Conservation (phyloP, 2,113 vertebrate genomes). For the Saccopteryx bilineata region DNA sequence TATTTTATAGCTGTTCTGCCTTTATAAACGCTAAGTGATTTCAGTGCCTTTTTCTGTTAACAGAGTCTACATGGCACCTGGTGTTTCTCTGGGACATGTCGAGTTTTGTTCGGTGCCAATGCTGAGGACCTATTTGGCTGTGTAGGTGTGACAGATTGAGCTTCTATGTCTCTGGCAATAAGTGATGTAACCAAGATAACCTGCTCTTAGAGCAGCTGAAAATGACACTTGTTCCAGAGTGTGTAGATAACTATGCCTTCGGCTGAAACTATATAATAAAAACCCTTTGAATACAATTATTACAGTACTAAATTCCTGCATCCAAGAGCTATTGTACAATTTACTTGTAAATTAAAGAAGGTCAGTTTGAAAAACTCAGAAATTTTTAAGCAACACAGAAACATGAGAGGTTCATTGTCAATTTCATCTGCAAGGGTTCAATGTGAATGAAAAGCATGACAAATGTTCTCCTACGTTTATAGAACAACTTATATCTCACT, state of each 20-base stretch:
- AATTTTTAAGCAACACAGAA: not conserved
- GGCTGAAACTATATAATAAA: not conserved
- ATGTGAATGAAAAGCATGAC: not conserved
- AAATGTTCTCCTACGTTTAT: not conserved
- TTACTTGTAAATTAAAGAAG: not conserved
- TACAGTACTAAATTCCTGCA: slow-evolving; percentile 3
- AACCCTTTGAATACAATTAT: not conserved
- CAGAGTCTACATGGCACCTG: not conserved
- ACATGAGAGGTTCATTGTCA: not conserved
- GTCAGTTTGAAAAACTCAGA: not conserved
- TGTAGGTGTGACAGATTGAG: not conserved
- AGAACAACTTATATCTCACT: not conserved
- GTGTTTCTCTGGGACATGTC: not conserved
- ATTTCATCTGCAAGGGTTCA: not conserved
- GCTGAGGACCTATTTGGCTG: not conserved
- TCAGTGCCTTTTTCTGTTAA: not conserved
- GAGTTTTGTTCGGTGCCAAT: not conserved
- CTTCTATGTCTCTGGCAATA: not conserved
- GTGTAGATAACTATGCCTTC: not conserved
- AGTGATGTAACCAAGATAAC: not conserved
- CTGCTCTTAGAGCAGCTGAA: not conserved
- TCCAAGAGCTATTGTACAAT: not conserved
- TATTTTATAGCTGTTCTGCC: not conserved
- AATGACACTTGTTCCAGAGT: not conserved
- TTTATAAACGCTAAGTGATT: not conserved